Evolutionary conservation across 2,888 invertebrate genomes (phyloP).

Genomic region (Panopea generosa): DNA sequence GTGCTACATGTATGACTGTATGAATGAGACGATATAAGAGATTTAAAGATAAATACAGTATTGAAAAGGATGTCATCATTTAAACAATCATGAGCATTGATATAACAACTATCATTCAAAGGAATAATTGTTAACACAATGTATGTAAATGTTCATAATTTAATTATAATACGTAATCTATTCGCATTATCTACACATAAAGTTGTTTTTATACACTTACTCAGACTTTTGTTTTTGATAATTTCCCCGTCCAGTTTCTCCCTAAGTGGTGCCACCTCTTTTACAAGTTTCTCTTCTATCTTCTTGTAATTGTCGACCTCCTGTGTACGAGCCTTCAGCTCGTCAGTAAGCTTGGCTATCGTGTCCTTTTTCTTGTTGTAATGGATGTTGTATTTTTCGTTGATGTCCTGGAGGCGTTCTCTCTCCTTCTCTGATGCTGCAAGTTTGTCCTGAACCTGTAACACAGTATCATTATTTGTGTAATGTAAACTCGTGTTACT

Average conservation of each 20-base stretch:
- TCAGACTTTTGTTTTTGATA: slow-evolving; percentile 59
- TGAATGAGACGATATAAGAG: no score
- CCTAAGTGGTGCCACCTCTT: slow-evolving; percentile 45
- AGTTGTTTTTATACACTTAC: slow-evolving; percentile 63
- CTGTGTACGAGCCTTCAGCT: slow-evolving; percentile 30
- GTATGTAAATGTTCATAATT: no score
- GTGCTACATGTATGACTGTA: no score
- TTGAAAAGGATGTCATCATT: no score
- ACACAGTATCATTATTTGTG: no score
- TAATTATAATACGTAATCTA: no score
- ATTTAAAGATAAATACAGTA: no score
- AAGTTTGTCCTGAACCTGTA: slow-evolving; percentile 59
- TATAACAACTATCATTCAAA: no score
- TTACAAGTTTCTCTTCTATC: slow-evolving; percentile 53
- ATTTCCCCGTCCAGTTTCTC: slow-evolving; percentile 61
- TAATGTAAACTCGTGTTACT: background rate
- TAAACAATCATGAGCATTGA: no score
- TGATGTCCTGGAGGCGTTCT: slow-evolving; percentile 51
- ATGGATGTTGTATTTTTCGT: slow-evolving; percentile 63
- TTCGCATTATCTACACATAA: no score
- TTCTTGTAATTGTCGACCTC: slow-evolving; percentile 40
- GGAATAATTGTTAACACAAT: no score
- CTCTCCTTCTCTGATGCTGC: slow-evolving; percentile 47
- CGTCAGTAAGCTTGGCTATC: slow-evolving; percentile 57
- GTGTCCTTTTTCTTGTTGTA: slow-evolving; percentile 70